Evolutionary conservation across 2,797 vertebrate genomes (phyloP), one percentile per base, ranked within the genome.

Genomic region (Rhinichthys osculus): DNA sequence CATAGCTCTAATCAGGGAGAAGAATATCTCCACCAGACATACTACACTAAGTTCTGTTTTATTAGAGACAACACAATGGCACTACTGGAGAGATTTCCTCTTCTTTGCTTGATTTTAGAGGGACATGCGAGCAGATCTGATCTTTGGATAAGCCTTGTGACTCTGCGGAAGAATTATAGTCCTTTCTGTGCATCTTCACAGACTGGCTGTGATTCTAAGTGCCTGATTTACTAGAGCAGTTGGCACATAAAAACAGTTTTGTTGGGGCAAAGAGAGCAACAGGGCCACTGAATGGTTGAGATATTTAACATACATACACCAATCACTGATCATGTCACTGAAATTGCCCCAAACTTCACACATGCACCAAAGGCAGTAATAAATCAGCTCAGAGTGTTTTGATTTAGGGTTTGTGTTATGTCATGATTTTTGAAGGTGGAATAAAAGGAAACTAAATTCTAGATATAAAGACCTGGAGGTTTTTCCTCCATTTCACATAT

Each of bases 1-100:
- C 97, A 97, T 98, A 96, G 97, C 97, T 97, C 95, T 97, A 98
- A 97, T 97, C 97, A 95, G 96, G 96, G 96, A 96, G 96, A 94
- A 95, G 88, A 90, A 87, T 93, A 93, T 95, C 85, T 96, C 95
- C 96, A 96, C 83, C 88, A 90, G 89, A 91, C 87, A 83, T 69
- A 86, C 78, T 86, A 84, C 70, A 87, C 79, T 86, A 91, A 59
- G 88, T 92, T 92, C 91, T 81, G 89, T 88, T 93, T 91, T 83
- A 84, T 90, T 95, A 96, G 95, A 98, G 96, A 97, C 97, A 96
- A 97, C 97, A 97, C 96, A 97, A 96, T 97, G 97, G 97, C 97
- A 97, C 96, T 96, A 96, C 96, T 96, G 95, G 96, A 96, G 95
- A 94, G 94, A 95, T 96, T 91, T 91, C 89, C 91, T 90, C 92